These are phyloP conservation scores for Gnathochromis pfefferi DNA, from an alignment of 2,113 vertebrate genomes.

Conservation along the genomic window DNA sequence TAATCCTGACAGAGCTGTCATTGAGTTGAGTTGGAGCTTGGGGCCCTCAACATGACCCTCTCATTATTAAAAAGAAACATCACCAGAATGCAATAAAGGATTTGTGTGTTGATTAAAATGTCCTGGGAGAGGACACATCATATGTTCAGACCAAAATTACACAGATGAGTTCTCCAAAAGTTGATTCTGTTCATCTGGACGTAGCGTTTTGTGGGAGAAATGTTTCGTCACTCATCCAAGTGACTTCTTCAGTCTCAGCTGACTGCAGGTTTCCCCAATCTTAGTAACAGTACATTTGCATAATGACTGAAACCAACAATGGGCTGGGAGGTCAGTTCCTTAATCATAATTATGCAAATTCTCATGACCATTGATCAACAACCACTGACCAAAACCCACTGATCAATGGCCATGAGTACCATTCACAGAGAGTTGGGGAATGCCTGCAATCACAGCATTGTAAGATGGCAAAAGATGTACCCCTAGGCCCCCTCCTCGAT, in stretches of 20 bases:
- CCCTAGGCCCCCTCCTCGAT: too few species aligned
- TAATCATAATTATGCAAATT: too few species aligned
- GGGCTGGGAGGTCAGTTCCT: too few species aligned
- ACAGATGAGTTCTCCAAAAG: not conserved
- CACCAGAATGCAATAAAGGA: not conserved
- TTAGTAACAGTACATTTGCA: not conserved
- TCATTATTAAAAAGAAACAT: not conserved
- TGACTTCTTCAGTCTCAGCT: not conserved
- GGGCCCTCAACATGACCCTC: not conserved
- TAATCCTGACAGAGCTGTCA: not conserved
- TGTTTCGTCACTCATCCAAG: accelerated
- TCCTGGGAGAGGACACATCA: not conserved
- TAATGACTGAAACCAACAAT: too few species aligned
- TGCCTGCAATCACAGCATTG: too few species aligned
- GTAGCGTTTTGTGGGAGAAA: not conserved
- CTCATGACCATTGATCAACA: too few species aligned
- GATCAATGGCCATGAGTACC: too few species aligned
- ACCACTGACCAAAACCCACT: too few species aligned
- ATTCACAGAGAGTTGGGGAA: too few species aligned
- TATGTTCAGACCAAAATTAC: not conserved
- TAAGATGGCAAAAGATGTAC: too few species aligned
- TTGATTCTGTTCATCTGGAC: not conserved
- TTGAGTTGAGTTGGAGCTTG: not conserved
- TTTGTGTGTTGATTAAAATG: not conserved
- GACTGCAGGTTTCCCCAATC: not conserved